Percentiles rank a stretch among this genome's conserved stretches.
phyloP scores from a whole-genome alignment of 2,113 vertebrate species.

The Sapajus apella region DNA sequence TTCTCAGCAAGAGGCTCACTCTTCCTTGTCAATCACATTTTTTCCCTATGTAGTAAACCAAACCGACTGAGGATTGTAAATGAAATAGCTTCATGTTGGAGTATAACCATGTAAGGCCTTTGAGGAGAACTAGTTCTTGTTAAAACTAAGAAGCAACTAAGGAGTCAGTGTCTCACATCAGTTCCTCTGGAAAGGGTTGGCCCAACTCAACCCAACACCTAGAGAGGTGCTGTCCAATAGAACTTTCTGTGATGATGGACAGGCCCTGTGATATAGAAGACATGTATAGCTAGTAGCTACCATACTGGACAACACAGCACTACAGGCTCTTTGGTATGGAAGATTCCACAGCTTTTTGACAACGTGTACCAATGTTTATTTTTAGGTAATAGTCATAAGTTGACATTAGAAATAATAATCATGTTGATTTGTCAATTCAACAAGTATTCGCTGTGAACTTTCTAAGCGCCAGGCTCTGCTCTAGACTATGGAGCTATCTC shows the following conservation, averaged over 20 bases:
- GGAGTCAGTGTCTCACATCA: neutral
- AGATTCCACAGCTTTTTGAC: neutral
- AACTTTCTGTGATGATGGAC: neutral
- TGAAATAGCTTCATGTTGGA: conserved; percentile 18
- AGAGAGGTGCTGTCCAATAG: neutral
- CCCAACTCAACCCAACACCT: neutral
- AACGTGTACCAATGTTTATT: neutral
- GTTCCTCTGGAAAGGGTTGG: neutral
- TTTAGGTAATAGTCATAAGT: neutral
- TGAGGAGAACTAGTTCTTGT: neutral
- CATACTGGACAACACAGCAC: neutral
- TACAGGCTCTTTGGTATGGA: neutral
- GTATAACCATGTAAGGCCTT: neutral
- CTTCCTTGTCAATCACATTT: neutral
- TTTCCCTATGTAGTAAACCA: conserved; percentile 16
- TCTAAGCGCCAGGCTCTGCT: neutral
- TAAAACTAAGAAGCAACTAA: neutral
- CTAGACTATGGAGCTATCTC: neutral
- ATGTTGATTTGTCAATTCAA: neutral
- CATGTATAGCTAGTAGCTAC: neutral
- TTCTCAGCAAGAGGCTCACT: conserved; percentile 25
- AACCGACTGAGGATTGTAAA: neutral
- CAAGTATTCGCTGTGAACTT: neutral
- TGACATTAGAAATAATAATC: neutral
- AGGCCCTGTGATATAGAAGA: neutral